Base-by-base conservation (phyloP, 2,888 invertebrate genomes). In the Ochropacha duplaris region DNA sequence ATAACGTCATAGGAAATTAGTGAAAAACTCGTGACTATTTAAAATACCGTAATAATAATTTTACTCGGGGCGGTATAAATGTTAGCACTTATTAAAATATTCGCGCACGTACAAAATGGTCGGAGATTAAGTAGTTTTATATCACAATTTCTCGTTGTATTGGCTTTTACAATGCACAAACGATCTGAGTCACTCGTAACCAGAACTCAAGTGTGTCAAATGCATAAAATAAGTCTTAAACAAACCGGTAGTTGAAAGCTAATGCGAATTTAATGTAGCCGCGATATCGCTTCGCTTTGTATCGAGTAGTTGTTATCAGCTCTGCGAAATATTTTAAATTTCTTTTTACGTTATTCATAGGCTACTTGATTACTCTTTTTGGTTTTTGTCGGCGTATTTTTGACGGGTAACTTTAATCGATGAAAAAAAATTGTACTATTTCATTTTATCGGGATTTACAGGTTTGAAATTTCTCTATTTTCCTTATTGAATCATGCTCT, bases 251-350 rank as follows among this genome's bases (percentile, higher is more conserved):
- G 74, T 77, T 74, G 75, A 72, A 74, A 77, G 86, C 87, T 86
- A 88, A 87, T 87, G 88, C 88, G 88, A 87, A 79, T 84, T 83
- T 81, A 84, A 85, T 87, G 87, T 88, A 77, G 66, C 65, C n/a
- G 44, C 71, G 79, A 78, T 83, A 84, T 79, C 80, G 79, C 74
- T 66, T 68, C 77, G 82, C 81, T 78, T 78, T 76, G 81, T 82
- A 60, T 68, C 68, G 72, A 69, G 76, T 71, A 75, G 75, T 73
- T 78, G 69, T 74, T 76, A 65, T 72, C 72, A 71, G 73, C 74
- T 69, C 69, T 71, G 80, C 80, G 78, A 80, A 73, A 78, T 76
- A 66, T 69, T 69, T 70, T 63, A 65, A 65, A 63, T 58, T 69
- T 58, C 69, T 72, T 72, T 74, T 60, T 64, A 65, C 59, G 54